Percentiles rank a stretch among this genome's conserved stretches.
Conservation (phyloP, 2,113 vertebrate genomes). For the Phylloscopus whistleri region DNA sequence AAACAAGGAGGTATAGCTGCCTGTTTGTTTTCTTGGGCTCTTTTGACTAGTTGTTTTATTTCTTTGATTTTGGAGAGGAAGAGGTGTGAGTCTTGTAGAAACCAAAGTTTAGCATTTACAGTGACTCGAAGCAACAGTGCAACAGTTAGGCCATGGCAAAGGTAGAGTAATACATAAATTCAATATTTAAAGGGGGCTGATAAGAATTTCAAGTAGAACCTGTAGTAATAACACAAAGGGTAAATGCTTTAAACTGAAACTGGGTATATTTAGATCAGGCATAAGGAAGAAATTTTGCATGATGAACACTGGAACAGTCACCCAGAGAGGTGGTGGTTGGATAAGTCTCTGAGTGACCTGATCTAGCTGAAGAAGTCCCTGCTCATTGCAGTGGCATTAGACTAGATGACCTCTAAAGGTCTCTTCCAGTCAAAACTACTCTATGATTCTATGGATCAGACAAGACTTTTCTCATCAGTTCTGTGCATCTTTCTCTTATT, state of each 20-base stretch:
- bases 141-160: background rate
- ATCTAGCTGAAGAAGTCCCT: background rate
- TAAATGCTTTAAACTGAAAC: background rate
- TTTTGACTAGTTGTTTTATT: background rate
- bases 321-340: background rate
- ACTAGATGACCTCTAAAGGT: background rate
- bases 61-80: background rate
- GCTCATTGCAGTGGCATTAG: rapidly evolving
- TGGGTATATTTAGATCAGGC: background rate
- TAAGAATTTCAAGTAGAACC: background rate
- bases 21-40: background rate
- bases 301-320: no score
- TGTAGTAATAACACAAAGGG: background rate
- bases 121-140: background rate
- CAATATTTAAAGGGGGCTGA: background rate
- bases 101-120: background rate
- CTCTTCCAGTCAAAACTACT: background rate
- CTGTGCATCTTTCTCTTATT: background rate
- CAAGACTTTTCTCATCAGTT: background rate
- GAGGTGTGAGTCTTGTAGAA: background rate
- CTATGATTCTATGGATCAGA: background rate
- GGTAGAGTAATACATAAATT: background rate
- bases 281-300: background rate
- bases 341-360: background rate
- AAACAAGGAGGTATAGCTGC: background rate